phyloP scores from a whole-genome alignment of 2,797 vertebrate species.

The Peromyscus melanophrys region DNA sequence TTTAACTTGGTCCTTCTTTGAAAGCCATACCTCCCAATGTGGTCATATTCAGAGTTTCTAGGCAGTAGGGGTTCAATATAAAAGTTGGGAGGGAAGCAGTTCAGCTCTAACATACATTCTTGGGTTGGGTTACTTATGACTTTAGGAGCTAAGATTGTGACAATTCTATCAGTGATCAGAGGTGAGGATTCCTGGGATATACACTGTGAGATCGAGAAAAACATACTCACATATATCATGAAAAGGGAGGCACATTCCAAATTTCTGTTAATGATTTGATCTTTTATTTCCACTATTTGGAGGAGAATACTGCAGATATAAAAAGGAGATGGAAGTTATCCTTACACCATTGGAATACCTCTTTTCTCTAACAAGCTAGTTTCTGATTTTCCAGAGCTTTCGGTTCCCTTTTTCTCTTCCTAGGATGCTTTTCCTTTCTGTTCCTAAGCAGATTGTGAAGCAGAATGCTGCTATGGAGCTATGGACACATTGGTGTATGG shows the following conservation, averaged over 20 bases:
- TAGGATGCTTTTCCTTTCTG: neutral
- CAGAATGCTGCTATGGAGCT: neutral
- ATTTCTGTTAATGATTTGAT: neutral
- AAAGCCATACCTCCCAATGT: neutral
- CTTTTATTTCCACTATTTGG: neutral
- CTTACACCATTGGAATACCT: neutral
- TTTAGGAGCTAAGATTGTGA: neutral
- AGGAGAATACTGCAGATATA: neutral
- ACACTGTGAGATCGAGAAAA: neutral
- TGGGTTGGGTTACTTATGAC: neutral
- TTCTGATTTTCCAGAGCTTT: conserved; percentile 5
- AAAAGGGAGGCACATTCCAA: neutral
- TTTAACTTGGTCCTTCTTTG: neutral
- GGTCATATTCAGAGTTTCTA: neutral
- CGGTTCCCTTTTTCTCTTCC: neutral
- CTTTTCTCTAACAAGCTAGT: neutral
- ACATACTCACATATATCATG: neutral
- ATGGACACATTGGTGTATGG: neutral
- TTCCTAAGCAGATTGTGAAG: neutral
- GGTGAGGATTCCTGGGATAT: neutral
- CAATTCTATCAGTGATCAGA: neutral
- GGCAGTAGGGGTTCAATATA: neutral
- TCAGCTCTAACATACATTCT: neutral
- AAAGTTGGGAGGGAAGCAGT: neutral
- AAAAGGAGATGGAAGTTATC: neutral